Base-by-base conservation (phyloP, 2,888 invertebrate genomes). In the Antitype chi region DNA sequence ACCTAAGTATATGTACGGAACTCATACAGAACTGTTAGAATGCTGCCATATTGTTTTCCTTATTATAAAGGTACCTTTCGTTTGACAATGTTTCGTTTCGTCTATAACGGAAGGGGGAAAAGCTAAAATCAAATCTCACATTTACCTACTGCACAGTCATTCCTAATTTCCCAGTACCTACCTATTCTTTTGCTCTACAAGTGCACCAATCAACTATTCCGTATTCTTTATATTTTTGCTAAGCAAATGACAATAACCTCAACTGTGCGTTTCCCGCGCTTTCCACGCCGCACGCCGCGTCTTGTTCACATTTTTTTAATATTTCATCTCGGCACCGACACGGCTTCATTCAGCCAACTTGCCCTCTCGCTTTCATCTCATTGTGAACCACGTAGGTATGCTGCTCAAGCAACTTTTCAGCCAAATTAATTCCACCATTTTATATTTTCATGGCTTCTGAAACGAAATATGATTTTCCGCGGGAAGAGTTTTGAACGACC, bases 281-380 rank as follows among this genome's bases (percentile, higher is more conserved):
- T 81, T 78, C 81, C 77, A 85, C 66, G 69, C 74, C 69, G 28
- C 74, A 63, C 78, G 84, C 66, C 87, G 84, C 78, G 82, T 81
- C 85, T 85, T 85, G 85, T 88, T 86, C 88, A 88, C 80, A 78
- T 88, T 92, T 93, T 95, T 94, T 95, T 94, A 94, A 95, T 95
- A 95, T 95, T 94, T 93, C 95, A 95, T 92, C 92, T 88, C 86
- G 89, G 92, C 93, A 91, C 89, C 90, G 92, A 90, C 92, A 91
- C 87, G 94, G 95, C 94, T 94, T 95, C 95, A 95, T 94, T 93
- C 95, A 94, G 91, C 92, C 93, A 91, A 92, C 91, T 93, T 92
- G 92, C 92, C 93, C 94, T 94, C 94, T 94, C 93, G 93, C 94
- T 95, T 95, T 95, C 96, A 95, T 94, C 94, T 93, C 94, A 95